Base-by-base conservation (phyloP, 2,797 vertebrate genomes). In the Xerus rutilus region DNA sequence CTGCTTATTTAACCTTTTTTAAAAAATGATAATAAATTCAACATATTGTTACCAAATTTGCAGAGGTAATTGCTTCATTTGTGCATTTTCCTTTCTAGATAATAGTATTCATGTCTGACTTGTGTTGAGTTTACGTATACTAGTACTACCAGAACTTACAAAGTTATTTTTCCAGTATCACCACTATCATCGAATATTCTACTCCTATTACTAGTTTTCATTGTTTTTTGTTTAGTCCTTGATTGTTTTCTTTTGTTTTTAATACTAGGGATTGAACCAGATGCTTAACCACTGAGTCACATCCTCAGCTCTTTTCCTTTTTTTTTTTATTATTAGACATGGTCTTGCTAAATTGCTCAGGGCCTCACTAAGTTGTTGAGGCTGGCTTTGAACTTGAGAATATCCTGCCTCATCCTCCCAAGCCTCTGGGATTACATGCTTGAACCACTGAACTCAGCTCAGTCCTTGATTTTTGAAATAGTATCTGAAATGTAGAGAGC, bases 121-220 rank as follows among this genome's bases (percentile, higher is more conserved):
- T 69, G 85, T 49, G 54, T 77, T 3, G 4, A 82, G 13, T 74
- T 84, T 72, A 57, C 47, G 25, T 73, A 57, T 45, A 72, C 12
- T 67, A 77, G 77, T 3, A 77, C 7, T 88, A 8, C 20, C 43
- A 92, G 17, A 78, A 45, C 9, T 85, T 82, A 79, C 45, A 43
- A n/a, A 77, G 32, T 78, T 81, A 64, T 73, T 94, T 97, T 94
- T 97, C 69, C 45, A 89, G 59, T 57, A 95, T 91, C n/a, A 47
- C 13, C n/a, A 95, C 88, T 30, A 47, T 10, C 39, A 81, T 25
- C 64, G 35, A 86, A 85, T 74, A 92, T 39, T 94, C 57, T 95
- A 52, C 10, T 62, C 59, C 52, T 54, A 6, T 59, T 64, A 91
- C 70, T 86, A 45, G 73, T 70, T 94, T 94, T 64, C n/a, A 74